Base-by-base conservation (phyloP, 2,888 invertebrate species). In the Zeuzera pyrina region DNA sequence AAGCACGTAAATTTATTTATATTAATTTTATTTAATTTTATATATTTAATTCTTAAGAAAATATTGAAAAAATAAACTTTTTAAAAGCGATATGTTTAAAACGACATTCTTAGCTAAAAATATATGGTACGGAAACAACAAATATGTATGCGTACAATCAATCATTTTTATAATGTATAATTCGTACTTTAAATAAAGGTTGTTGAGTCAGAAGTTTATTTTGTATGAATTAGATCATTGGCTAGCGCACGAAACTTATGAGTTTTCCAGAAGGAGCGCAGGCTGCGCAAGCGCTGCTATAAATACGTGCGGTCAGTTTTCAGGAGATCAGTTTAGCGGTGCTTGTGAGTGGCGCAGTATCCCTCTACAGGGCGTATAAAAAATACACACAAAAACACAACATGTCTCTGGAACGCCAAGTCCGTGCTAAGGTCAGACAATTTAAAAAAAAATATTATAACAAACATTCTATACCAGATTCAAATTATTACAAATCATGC, bases 331-430 rank as follows among this genome's bases (percentile, higher is more conserved):
- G 81, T 81, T 78, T 79, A 64, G 56, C 66, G 55, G 64, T 63
- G 79, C 65, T 36, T 55, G 54, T 58, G 53, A 55, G 52, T 49
- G 46, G 52, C 60, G 69, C 60, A 62, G 56, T 49, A 63, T 61
- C 65, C 56, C 61, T 57, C 57, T 56, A 56, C 57, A 53, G 50
- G 45, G 49, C 10, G 11, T 51, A 53, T 39, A 46, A 48, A 31
- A 55, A 47, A 61, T 53, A 57, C 47, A 59, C 49, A 57, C 53
- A 55, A 42, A 45, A 58, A 62, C 59, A 65, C 61, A 71, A 84
- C 69, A 94, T 94, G 94, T 93, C 94, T 90, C 88, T 94, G 81
- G 93, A 94, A 90, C 91, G 94, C 85, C 92, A 92, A 89, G 92
- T 94, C 85, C 91, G 91, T 73, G 90, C 90, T 72, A 94, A 94